phyloP scores from a whole-genome alignment of 2,113 vertebrate genomes.

The Perca flavescens region DNA sequence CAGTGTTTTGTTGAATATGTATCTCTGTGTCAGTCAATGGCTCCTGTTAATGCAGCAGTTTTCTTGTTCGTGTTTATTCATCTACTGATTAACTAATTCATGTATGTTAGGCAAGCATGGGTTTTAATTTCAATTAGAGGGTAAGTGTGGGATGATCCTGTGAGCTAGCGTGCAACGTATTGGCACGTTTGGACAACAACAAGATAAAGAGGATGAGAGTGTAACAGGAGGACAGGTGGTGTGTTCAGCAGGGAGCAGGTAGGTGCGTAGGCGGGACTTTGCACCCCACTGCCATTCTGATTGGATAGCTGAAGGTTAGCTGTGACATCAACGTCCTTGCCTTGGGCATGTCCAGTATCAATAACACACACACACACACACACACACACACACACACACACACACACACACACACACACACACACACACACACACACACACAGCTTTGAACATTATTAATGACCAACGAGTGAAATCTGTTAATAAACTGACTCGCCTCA shows the following conservation, averaged over 20 bases:
- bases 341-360: constrained; percentile 66
- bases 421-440: constrained; percentile 1
- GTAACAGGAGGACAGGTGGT: constrained; percentile 73
- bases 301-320: constrained; percentile 70
- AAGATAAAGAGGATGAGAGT: constrained; percentile 22
- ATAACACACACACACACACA: constrained; percentile 31
- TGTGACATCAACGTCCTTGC: constrained; percentile 71
- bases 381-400: fast-evolving
- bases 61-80: constrained; percentile 72
- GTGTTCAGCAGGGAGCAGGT: constrained; percentile 69
- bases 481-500: constrained; percentile 45
- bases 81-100: constrained; percentile 57
- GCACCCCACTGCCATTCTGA: constrained; percentile 77
- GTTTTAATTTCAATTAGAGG: constrained; percentile 38
- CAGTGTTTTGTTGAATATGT: constrained; percentile 60
- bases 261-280: constrained; percentile 70
- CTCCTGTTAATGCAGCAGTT: constrained; percentile 55
- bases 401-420: constrained; percentile 8
- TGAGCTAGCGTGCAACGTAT: constrained; percentile 38
- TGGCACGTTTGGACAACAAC: constrained; percentile 40
- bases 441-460: constrained; percentile 18
- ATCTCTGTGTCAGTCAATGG: constrained; percentile 42
- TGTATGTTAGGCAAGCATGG: constrained; percentile 29
- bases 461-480: constrained; percentile 44
- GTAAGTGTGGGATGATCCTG: constrained; percentile 32